Conservation (phyloP, 2,113 vertebrate genomes). For the Apteryx owenii region DNA sequence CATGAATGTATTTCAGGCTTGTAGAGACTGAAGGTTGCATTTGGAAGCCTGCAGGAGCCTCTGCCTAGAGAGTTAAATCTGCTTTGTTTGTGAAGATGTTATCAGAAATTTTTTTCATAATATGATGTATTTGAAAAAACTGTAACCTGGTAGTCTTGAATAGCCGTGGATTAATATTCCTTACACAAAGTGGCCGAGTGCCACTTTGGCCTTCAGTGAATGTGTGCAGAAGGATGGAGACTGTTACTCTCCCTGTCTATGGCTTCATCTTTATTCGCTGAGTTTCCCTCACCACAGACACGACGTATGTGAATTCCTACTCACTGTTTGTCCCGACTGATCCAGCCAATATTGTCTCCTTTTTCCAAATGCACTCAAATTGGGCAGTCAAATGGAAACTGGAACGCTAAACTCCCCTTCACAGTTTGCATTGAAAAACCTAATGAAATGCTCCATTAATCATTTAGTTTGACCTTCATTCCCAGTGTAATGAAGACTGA, state of each 20-base stretch:
- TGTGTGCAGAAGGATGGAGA: neutral
- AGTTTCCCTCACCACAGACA: neutral
- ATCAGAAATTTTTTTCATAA: neutral
- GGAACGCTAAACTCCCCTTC: neutral
- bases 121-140: neutral
- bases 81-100: neutral
- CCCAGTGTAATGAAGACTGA: slow-evolving; percentile 31
- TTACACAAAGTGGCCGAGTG: neutral
- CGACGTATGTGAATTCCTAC: neutral
- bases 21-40: neutral
- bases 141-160: neutral
- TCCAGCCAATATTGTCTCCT: neutral
- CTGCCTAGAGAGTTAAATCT: neutral
- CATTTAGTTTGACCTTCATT: slow-evolving; percentile 33
- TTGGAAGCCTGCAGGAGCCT: neutral
- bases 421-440: neutral
- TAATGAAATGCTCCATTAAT: slow-evolving; percentile 51
- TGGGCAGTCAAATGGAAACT: slow-evolving; percentile 36
- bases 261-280: neutral
- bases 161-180: neutral
- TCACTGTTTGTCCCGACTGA: neutral
- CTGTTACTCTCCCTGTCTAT: neutral
- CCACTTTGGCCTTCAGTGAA: neutral
- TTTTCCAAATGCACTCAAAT: slow-evolving; percentile 17
- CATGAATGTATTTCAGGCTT: neutral